Evolutionary conservation across 2,797 vertebrate genomes (phyloP), one percentile per base, ranked within the genome.

Genomic region (Allenopithecus nigroviridis): DNA sequence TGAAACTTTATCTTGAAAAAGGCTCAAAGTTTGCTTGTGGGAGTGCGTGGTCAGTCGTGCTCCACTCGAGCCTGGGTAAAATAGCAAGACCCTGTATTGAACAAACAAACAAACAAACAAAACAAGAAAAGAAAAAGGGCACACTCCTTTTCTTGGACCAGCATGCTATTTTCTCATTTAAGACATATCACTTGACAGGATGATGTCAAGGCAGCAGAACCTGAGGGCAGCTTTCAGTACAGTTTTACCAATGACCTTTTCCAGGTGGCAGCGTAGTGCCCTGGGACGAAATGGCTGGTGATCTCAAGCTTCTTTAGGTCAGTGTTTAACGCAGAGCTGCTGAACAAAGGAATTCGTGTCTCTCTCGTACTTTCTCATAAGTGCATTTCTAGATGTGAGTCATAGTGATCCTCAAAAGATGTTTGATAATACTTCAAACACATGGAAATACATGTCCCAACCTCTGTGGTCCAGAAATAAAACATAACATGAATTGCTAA

Each of bases 281-380:
- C 36, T 11, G 0, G 43, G 84, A 79, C 28, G 43, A 64, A 74
- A 57, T 16, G 55, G 68, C 84, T 48, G 19, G 57, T 61, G 61
- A 97, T 81, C 76, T 94, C 96, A 84, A 79, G 83, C 83, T 87
- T 83, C 92, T 89, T 43, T 17, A 94, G 89, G 83, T 93, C 94
- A 79, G 28, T 57, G 46, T 88, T 84, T 91, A 94, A 96, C 12
- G 12, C 43, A 76, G 85, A 96, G 55, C 50, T 91, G 55, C 48
- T 78, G 74, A 95, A 50, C 59, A 94, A 96, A 96, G 91, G 33
- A 92, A 95, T 93, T 53, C 79, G 10, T 59, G 33, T 80, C 68
- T 89, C 10, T 70, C 81, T 24, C n/a, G 24, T 53, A 79, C 30
- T 87, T 93, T 92, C 75, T 93, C 83, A 84, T 70, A 80, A 93